Base-by-base conservation (phyloP, 1,140 invertebrate species). In the Bombyx mori region DNA sequence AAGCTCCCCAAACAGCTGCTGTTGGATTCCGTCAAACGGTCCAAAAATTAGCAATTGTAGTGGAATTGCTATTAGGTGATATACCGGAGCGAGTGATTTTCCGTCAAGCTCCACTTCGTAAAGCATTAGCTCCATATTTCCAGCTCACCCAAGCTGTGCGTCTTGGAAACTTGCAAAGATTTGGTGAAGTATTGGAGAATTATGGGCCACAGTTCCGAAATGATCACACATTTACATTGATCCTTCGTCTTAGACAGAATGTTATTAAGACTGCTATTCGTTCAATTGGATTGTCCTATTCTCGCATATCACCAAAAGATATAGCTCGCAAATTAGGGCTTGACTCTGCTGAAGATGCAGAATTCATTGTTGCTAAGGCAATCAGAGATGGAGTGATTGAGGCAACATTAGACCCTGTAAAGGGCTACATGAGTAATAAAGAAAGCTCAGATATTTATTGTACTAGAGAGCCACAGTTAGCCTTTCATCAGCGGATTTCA, bases 281-380 rank as follows among this genome's bases (percentile, higher is more conserved):
- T 47, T 97, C 97, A 59, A 99, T 99, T 82, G 98, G 97, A 9
- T 80, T 98, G 1, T 98, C 98, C 0, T 99, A 99, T 85, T 99
- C 98, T 0, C 91, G 96, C 53, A 99, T 99, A 66, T 98, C 97
- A 8, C 93, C 99, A 0, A 91, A 93, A 58, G 97, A 99, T 86
- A 98, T 99, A 72, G 97, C 98, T 7, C 90, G 92, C 61, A 99
- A 99, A 77, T 87, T 99, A 26, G 94, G 96, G 8, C 88, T 99
- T 12, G 97, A 98, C 77, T 98, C 95, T 8, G 93, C 96, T 3
- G 97, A 98, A 77, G 98, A 99, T 91, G 98, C 98, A 0, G 98
- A 99, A 83, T 99, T 98, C 79, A 99, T 99, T 79, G 98, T 99
- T 0, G 97, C 98, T 0, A 99, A 99, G 89, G 98, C 98, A n/a